A percentile compares a stretch with the other conserved stretches of the same genome.
These are phyloP conservation scores for Sarotherodon lohbergeri DNA, from an alignment of 2,113 vertebrate genomes.

Conservation along the genomic window DNA sequence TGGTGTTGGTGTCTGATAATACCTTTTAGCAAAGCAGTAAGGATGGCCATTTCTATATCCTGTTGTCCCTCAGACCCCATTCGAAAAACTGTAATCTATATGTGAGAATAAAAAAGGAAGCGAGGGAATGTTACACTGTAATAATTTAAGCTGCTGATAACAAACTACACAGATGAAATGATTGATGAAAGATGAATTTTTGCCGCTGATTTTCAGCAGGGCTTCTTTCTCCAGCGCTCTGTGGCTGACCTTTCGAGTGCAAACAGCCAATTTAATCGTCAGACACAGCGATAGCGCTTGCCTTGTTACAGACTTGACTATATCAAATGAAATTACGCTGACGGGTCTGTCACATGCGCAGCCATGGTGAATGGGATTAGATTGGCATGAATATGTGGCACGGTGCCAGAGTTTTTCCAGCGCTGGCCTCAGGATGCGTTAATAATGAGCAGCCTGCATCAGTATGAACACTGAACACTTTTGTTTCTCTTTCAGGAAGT, in stretches of 20 bases:
- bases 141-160: neutral
- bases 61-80: constrained; percentile 95
- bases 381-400: constrained; percentile 33
- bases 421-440: constrained; percentile 9
- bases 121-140: neutral
- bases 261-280: constrained; percentile 8
- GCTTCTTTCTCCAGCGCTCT: neutral
- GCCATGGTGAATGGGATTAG: constrained; percentile 56
- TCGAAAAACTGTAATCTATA: constrained; percentile 93
- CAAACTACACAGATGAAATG: neutral
- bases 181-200: neutral
- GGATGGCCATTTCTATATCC: constrained; percentile 97
- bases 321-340: constrained; percentile 46
- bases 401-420: constrained; percentile 7
- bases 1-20: constrained; percentile 18
- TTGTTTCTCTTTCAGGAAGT: neutral
- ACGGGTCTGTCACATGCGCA: constrained; percentile 52
- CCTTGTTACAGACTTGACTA: constrained; percentile 30
- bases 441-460: constrained; percentile 23
- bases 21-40: constrained; percentile 98
- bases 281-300: neutral
- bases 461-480: neutral
- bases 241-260: neutral
- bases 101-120: neutral
- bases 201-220: neutral